A percentile compares a stretch with the other conserved stretches of the same genome.
phyloP scores from a whole-genome alignment of 2,797 vertebrate species.

The Sebastes minor region DNA sequence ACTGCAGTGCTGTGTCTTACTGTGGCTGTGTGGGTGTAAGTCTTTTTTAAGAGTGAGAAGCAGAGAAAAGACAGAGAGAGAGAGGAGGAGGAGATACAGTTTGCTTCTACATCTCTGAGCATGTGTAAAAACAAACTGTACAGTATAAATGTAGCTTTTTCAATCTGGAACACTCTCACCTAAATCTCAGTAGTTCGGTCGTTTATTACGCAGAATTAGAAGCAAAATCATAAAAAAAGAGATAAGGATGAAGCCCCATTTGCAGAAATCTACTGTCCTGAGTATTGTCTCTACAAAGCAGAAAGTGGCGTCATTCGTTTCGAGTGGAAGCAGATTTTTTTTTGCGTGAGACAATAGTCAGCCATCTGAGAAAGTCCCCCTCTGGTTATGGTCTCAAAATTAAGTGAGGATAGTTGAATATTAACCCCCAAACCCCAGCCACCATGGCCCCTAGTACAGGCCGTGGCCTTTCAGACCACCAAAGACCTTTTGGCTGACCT shows the following conservation, averaged over 20 bases:
- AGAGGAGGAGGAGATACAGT: conserved; percentile 52
- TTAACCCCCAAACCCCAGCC: conserved; percentile 25
- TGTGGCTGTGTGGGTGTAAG: conserved; percentile 72
- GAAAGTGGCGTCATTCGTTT: conserved; percentile 49
- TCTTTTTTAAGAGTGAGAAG: conserved; percentile 67
- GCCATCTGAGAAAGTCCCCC: conserved; percentile 60
- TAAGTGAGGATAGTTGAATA: conserved; percentile 52
- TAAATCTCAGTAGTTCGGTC: conserved; percentile 4
- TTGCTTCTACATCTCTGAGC: conserved; percentile 52
- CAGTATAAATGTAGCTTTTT: conserved; percentile 18
- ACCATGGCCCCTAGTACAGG: conserved; percentile 20
- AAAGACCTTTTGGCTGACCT: conserved; percentile 54
- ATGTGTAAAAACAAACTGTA: conserved; percentile 60
- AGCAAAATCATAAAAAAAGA: conserved; percentile 2
- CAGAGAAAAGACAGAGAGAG: conserved; percentile 41
- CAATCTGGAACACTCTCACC: conserved; percentile 18
- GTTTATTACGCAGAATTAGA: conserved; percentile 13
- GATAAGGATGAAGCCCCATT: conserved; percentile 27
- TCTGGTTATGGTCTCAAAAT: conserved; percentile 50
- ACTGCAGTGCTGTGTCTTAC: conserved; percentile 68
- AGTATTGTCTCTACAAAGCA: conserved; percentile 35
- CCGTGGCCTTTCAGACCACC: conserved; percentile 53
- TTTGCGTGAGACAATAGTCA: conserved; percentile 62
- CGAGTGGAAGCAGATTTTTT: conserved; percentile 65
- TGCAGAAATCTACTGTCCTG: conserved; percentile 22